Evolutionary conservation across 2,888 invertebrate genomes (phyloP), one percentile per base, ranked within the genome.

Genomic region (Orthonychiurus folsomi): DNA sequence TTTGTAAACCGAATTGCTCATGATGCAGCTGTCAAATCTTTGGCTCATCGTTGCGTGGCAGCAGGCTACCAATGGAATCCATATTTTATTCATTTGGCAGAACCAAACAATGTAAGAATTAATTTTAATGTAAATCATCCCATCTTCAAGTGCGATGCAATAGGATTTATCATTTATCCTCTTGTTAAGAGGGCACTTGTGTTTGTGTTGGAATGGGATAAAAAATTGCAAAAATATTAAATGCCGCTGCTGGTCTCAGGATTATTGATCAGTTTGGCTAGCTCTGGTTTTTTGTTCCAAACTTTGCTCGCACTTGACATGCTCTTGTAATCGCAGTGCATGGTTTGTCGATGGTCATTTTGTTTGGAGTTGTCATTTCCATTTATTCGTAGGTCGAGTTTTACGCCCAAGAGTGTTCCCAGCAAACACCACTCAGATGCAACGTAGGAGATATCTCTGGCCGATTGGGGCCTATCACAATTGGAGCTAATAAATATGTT

Each of bases 41-140:
- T 86, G 64, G 80, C 80, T 69, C 89, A 90, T 0, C 82, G 93
- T 69, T 93, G 93, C 76, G 89, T 91, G 9, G 93, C 93, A 1
- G 91, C 88, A 25, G 93, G 93, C 5, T 93, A 91, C 75, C 83
- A 87, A 15, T 93, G 92, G 92, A 93, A 93, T 81, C 93, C 93
- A 0, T 88, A 84, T 79, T 92, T 86, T 75, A 91, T 91, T 1
- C 92, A 93, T 77, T 80, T 93, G 0, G 92, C 92, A 0, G 90
- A 91, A 79, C 92, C 92, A 0, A 80, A 89, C 50, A 91, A 92
- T 77, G 91, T 91, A 78, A 81, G 81, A 74, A n/a, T n/a, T n/a
- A n/a, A n/a, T n/a, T n/a, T n/a, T n/a, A n/a, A n/a, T n/a, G n/a
- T n/a, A 47, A 12, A n/a, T n/a, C n/a, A n/a, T n/a, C n/a, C n/a